Conservation (phyloP, 1,140 invertebrate genomes). For the Drosophila pseudoobscura region DNA sequence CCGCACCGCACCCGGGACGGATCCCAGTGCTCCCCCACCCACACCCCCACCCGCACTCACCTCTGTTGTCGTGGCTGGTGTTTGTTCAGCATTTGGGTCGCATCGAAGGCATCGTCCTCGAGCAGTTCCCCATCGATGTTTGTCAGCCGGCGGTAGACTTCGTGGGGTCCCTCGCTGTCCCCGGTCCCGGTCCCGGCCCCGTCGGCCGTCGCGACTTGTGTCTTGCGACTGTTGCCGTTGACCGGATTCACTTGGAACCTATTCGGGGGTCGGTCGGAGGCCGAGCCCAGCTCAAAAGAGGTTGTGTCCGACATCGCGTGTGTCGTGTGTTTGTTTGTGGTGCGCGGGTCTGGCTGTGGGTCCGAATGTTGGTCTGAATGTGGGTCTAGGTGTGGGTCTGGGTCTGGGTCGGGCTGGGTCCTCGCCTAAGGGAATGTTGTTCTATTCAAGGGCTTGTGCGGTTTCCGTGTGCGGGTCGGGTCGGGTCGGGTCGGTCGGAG, state of each 20-base stretch:
- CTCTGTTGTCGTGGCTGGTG: slow-evolving; percentile 65
- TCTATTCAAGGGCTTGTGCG: slow-evolving; percentile 16
- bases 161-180: slow-evolving; percentile 58
- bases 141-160: slow-evolving; percentile 76
- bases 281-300: slow-evolving; percentile 79
- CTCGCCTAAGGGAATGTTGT: slow-evolving; percentile 26
- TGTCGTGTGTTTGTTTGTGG: slow-evolving; percentile 18
- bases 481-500: slow-evolving; percentile 8
- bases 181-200: slow-evolving; percentile 19
- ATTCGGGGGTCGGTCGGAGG: slow-evolving; percentile 74
- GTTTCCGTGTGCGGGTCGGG: slow-evolving; percentile 46
- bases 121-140: slow-evolving; percentile 73
- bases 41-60: slow-evolving; percentile 38
- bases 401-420: slow-evolving; percentile 2
- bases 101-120: slow-evolving; percentile 79
- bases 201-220: slow-evolving; percentile 27
- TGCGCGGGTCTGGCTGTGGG: slow-evolving; percentile 10
- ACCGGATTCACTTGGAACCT: slow-evolving; percentile 83
- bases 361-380: slow-evolving; percentile 7
- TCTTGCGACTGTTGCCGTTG: slow-evolving; percentile 70
- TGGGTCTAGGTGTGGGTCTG: too few relatives aligned
- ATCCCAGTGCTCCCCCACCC: neutral
- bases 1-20: slow-evolving; percentile 11
- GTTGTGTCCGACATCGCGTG: slow-evolving; percentile 71
- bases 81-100: slow-evolving; percentile 70